Conservation (phyloP, 1,140 invertebrate genomes). For the Calephelis virginiensis region DNA sequence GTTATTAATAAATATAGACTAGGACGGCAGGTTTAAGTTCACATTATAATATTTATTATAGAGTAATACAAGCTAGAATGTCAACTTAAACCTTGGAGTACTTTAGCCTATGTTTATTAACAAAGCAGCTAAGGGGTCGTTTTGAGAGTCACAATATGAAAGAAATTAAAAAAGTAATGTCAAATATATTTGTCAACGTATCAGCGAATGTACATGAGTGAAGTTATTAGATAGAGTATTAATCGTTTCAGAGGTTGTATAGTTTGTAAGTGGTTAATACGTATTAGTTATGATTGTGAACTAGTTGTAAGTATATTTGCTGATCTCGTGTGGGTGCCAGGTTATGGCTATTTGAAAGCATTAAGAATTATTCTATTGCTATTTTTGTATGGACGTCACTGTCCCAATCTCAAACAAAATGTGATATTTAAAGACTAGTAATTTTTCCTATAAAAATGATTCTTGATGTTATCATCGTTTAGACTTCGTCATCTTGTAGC, state of each 20-base stretch:
- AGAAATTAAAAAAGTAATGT: too few species aligned
- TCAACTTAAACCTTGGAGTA: too few species aligned
- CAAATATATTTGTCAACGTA: not conserved
- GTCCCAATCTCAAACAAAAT: conserved; percentile 72
- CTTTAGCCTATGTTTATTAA: too few species aligned
- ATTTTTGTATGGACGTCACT: conserved; percentile 75
- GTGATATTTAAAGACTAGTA: conserved; percentile 77
- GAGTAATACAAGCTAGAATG: too few species aligned
- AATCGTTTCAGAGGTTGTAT: conserved; percentile 36
- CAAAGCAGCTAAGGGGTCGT: too few species aligned
- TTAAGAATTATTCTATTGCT: conserved; percentile 77
- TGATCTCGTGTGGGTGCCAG: conserved; percentile 73
- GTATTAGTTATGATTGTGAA: conserved; percentile 57
- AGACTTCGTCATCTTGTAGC: conserved; percentile 72
- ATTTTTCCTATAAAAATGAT: conserved; percentile 70
- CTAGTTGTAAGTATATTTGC: conserved; percentile 63
- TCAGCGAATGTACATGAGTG: not conserved
- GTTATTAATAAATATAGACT: too few species aligned
- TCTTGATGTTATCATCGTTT: conserved; percentile 78
- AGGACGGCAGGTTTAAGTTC: too few species aligned
- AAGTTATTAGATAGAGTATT: not conserved
- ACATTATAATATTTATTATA: too few species aligned
- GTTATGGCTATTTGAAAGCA: conserved; percentile 71
- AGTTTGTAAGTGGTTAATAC: conserved; percentile 67
- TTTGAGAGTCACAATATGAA: too few species aligned